phyloP scores from a whole-genome alignment of 2,113 vertebrate genomes.

The Eira barbara region DNA sequence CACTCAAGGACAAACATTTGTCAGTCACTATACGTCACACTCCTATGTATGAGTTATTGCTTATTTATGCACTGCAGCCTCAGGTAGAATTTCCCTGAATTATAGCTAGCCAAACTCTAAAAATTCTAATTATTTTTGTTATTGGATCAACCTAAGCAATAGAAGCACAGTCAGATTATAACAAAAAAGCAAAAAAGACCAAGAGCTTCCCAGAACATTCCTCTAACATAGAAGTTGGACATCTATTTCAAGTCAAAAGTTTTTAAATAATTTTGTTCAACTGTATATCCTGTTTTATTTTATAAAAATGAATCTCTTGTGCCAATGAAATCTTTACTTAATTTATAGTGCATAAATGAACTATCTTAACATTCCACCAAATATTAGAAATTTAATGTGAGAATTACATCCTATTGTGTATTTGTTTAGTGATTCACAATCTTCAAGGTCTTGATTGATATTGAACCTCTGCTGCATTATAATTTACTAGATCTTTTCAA shows the following conservation, averaged over 20 bases:
- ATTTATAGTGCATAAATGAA: neutral
- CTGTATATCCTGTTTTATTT: neutral
- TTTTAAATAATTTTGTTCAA: neutral
- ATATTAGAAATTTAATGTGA: neutral
- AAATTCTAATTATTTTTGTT: slow-evolving; percentile 15
- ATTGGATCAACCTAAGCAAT: neutral
- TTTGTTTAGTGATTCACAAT: neutral
- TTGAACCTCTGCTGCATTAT: neutral
- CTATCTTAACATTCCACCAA: neutral
- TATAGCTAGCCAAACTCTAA: neutral
- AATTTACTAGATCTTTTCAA: neutral
- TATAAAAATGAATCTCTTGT: neutral
- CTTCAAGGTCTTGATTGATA: neutral
- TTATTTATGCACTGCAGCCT: neutral
- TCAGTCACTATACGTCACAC: neutral
- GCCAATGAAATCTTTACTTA: neutral
- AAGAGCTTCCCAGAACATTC: neutral
- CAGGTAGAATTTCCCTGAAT: neutral
- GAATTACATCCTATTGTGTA: neutral
- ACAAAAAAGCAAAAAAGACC: neutral
- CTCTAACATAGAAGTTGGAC: neutral
- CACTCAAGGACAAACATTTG: neutral
- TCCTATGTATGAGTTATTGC: neutral
- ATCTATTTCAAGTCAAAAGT: neutral
- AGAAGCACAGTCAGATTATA: neutral